Evolutionary conservation across 2,797 vertebrate genomes (phyloP).

Genomic region (Chanos chanos): DNA sequence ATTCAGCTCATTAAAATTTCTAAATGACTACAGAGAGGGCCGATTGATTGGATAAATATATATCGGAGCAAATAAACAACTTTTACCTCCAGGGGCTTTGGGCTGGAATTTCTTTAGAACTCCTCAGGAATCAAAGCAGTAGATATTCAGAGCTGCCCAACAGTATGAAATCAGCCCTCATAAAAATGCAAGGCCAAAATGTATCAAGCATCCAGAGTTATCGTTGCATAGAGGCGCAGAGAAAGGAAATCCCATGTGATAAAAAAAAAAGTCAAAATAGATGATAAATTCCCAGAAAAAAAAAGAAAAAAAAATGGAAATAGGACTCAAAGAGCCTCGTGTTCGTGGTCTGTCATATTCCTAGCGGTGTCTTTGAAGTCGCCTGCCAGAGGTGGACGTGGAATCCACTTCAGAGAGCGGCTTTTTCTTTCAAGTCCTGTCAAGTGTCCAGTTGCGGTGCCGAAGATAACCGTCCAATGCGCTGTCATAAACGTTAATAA

Average conservation of each 20-base stretch:
- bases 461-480: conserved; percentile 61
- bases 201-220: conserved; percentile 56
- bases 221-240: conserved; percentile 58
- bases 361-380: conserved; percentile 70
- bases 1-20: conserved; percentile 61
- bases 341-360: conserved; percentile 65
- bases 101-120: conserved; percentile 65
- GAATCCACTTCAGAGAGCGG: conserved; percentile 64
- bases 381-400: conserved; percentile 60
- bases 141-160: conserved; percentile 65
- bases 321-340: conserved; percentile 59
- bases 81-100: conserved; percentile 62
- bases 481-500: conserved; percentile 62
- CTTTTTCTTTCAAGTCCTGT: conserved; percentile 72
- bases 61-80: conserved; percentile 72
- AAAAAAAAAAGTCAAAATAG: conserved; percentile 55
- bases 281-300: conserved; percentile 65
- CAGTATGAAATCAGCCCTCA: conserved; percentile 62
- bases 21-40: conserved; percentile 58
- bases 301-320: conserved; percentile 46
- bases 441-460: conserved; percentile 66
- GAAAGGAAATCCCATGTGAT: conserved; percentile 57
- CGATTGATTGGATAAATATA: conserved; percentile 71
- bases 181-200: conserved; percentile 62
- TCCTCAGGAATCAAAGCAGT: conserved; percentile 65